Conservation (phyloP, 2,888 invertebrate genomes). For the Erebia ligea region DNA sequence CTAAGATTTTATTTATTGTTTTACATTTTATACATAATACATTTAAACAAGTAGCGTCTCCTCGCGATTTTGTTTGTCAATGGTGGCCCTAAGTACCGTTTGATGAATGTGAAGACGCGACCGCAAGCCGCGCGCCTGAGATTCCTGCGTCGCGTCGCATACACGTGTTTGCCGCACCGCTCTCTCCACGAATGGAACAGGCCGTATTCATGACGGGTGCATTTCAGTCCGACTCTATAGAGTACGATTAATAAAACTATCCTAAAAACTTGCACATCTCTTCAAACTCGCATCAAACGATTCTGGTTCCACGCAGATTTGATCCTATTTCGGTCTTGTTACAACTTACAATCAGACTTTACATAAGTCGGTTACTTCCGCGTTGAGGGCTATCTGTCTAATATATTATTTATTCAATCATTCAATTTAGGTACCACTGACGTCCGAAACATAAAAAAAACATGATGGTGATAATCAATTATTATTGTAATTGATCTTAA, state of each 20-base stretch:
- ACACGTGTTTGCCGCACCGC: constrained; percentile 52
- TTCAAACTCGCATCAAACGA: neutral
- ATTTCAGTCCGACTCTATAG: constrained; percentile 68
- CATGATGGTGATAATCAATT: no score
- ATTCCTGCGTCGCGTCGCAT: constrained; percentile 66
- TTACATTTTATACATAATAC: no score
- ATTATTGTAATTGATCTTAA: no score
- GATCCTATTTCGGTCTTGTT: neutral
- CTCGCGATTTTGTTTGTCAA: neutral
- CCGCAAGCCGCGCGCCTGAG: constrained; percentile 64
- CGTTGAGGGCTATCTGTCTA: no score
- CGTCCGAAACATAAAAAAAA: no score
- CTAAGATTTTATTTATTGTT: neutral
- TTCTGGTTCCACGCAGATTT: neutral
- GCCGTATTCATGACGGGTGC: constrained; percentile 59
- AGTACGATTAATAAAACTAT: constrained; percentile 54
- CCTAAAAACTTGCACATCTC: constrained; percentile 22
- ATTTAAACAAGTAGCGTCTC: neutral
- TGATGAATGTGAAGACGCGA: constrained; percentile 38
- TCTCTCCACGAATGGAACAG: no score
- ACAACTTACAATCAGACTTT: no score
- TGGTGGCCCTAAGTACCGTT: constrained; percentile 7
- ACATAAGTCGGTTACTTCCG: no score
- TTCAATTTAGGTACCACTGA: no score
- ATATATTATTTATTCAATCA: no score